phyloP scores from a whole-genome alignment of 2,113 vertebrate genomes.

The Sylvia atricapilla region DNA sequence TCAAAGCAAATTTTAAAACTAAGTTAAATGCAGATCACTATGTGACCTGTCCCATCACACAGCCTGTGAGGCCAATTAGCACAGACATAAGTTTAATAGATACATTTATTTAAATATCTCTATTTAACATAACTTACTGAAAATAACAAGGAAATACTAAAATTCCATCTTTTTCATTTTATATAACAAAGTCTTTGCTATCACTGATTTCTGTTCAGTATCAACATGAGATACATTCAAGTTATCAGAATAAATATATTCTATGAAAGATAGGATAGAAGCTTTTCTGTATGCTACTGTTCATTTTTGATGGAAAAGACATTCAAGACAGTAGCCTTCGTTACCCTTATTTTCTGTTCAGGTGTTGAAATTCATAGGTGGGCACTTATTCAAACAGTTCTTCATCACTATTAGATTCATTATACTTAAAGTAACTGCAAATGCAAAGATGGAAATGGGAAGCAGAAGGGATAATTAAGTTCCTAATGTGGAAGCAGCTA shows the following conservation, averaged over 20 bases:
- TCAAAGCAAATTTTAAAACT: conserved; percentile 44
- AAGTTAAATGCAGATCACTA: not conserved
- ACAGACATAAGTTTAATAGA: not conserved
- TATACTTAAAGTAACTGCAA: not conserved
- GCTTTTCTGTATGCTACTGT: not conserved
- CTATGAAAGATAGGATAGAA: not conserved
- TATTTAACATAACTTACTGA: not conserved
- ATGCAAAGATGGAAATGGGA: not conserved
- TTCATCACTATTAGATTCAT: not conserved
- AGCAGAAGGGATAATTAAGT: not conserved
- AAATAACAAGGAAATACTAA: not conserved
- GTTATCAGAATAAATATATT: not conserved
- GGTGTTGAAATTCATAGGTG: not conserved
- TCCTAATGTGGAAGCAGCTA: not conserved
- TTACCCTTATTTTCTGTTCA: not conserved
- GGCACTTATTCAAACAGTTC: not conserved
- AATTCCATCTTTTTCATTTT: not conserved
- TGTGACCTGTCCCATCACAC: not conserved
- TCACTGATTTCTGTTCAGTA: not conserved
- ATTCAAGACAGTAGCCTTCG: not conserved
- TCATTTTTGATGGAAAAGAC: not conserved
- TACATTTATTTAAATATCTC: not conserved
- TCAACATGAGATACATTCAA: not conserved
- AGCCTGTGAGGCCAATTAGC: not conserved
- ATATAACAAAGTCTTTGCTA: not conserved